phyloP scores from a whole-genome alignment of 2,113 vertebrate genomes.

The Tiliqua scincoides region DNA sequence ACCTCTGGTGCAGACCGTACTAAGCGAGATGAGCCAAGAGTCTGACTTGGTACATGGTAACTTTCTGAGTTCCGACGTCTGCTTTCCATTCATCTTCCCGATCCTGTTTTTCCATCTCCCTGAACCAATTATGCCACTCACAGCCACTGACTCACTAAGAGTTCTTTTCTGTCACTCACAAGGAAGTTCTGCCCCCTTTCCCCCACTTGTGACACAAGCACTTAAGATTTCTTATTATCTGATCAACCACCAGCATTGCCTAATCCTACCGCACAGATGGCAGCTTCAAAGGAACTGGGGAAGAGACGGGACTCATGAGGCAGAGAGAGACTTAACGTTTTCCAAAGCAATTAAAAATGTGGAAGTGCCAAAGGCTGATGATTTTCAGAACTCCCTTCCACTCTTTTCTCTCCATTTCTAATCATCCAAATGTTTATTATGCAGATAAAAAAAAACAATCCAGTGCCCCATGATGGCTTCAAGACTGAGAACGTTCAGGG shows the following conservation, averaged over 20 bases:
- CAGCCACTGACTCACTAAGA: background rate
- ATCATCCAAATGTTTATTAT: slow-evolving; percentile 14
- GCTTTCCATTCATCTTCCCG: background rate
- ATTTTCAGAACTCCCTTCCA: background rate
- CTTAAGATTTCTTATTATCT: background rate
- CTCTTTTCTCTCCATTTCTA: background rate
- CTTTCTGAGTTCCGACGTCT: background rate
- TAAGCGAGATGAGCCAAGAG: too few species aligned
- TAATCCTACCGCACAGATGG: slow-evolving; percentile 2
- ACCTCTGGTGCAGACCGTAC: background rate
- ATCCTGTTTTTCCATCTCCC: background rate
- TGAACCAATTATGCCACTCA: background rate
- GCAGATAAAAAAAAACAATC: slow-evolving; percentile 1
- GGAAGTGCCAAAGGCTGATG: background rate
- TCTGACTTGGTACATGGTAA: too few species aligned
- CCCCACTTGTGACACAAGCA: background rate
- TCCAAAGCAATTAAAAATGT: background rate
- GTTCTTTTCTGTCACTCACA: background rate
- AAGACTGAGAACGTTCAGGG: background rate
- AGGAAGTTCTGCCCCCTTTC: background rate
- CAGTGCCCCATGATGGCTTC: background rate
- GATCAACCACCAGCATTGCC: background rate
- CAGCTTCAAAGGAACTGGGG: background rate
- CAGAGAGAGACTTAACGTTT: background rate
- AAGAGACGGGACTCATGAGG: background rate